Evolutionary conservation across 2,797 vertebrate species (phyloP).

Genomic region (Delichon dasypus): DNA sequence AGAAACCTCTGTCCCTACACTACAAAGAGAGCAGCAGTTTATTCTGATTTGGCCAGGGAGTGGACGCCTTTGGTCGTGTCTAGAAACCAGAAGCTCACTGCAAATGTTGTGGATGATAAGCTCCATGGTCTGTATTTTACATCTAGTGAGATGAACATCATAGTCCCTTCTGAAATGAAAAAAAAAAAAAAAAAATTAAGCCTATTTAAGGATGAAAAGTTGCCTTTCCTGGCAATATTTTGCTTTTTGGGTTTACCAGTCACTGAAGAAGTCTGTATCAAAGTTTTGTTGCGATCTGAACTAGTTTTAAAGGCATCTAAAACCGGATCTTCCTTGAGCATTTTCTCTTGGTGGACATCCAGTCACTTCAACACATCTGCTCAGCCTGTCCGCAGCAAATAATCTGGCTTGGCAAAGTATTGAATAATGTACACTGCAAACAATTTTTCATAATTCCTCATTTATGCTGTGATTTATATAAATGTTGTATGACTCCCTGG

Average conservation of each 20-base stretch:
- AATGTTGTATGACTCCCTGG: neutral
- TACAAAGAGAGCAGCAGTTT: neutral
- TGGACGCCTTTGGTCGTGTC: neutral
- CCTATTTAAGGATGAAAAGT: neutral
- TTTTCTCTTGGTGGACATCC: neutral
- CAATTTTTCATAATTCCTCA: slow-evolving; percentile 38
- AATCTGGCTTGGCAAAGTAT: slow-evolving; percentile 10
- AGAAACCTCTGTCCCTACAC: neutral
- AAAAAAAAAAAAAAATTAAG: neutral
- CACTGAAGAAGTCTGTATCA: neutral
- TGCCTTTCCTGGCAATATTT: neutral
- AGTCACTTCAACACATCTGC: neutral
- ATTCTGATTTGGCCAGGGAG: neutral
- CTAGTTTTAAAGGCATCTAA: neutral
- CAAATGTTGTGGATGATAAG: neutral
- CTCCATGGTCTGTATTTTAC: neutral
- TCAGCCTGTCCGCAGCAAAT: neutral
- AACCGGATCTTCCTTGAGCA: neutral
- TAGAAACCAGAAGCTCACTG: neutral
- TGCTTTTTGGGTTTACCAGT: neutral
- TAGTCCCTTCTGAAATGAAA: neutral
- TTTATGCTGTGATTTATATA: neutral
- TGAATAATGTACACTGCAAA: slow-evolving; percentile 13
- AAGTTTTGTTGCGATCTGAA: neutral
- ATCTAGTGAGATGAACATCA: neutral